These are phyloP conservation scores for Eristalinus aeneus DNA, from an alignment of 2,888 invertebrate species.

Conservation along the genomic window DNA sequence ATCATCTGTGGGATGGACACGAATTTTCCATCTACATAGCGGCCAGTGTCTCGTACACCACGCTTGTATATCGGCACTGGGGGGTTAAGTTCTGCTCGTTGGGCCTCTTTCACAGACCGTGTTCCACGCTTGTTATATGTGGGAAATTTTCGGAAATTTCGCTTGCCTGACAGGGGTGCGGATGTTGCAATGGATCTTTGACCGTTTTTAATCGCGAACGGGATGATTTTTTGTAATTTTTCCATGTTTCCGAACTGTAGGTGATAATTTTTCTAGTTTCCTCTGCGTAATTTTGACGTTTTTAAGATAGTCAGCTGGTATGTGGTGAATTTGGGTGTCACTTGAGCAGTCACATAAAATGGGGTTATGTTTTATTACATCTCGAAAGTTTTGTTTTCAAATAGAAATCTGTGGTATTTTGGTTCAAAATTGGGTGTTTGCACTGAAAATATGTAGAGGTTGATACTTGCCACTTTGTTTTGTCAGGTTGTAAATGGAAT, in stretches of 20 bases:
- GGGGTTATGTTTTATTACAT: not conserved
- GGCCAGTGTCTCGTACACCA: conserved; percentile 87
- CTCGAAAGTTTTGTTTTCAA: not conserved
- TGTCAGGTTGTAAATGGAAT: too few species aligned
- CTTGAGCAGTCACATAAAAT: not conserved
- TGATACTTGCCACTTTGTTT: too few species aligned
- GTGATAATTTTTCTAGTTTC: not conserved
- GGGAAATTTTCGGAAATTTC: conserved; percentile 91
- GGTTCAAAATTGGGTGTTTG: too few species aligned
- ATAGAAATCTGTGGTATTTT: too few species aligned
- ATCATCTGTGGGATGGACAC: conserved; percentile 91
- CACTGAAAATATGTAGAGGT: too few species aligned
- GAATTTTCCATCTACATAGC: conserved; percentile 82
- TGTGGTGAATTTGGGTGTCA: not conserved
- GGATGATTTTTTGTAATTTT: conserved; percentile 46
- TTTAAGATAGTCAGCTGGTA: not conserved
- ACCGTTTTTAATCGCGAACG: not conserved
- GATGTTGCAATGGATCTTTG: conserved; percentile 82
- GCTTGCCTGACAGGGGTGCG: conserved; percentile 84
- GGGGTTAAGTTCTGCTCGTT: conserved; percentile 82
- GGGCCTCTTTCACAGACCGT: conserved; percentile 83
- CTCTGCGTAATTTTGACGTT: not conserved
- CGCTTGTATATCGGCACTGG: conserved; percentile 86
- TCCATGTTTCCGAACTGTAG: conserved; percentile 35
- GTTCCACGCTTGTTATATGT: conserved; percentile 89